Base-by-base conservation (phyloP, 2,797 vertebrate genomes). In the Acipenser ruthenus region DNA sequence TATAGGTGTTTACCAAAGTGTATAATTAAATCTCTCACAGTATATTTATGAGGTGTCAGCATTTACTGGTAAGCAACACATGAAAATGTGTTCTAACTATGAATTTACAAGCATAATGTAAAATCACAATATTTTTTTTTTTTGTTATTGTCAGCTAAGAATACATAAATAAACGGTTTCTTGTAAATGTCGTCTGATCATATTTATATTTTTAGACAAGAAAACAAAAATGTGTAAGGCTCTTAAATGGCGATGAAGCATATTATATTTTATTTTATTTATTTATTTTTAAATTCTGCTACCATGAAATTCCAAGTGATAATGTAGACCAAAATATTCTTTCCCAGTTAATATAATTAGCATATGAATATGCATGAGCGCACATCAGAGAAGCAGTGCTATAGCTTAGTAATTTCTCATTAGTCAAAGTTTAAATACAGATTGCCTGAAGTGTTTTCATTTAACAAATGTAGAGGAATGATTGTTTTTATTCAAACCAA, bases 261-360 rank as follows among this genome's bases (percentile, higher is more conserved):
- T 11, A 10, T 8, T 8, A 37, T 37, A 0, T 37, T 37, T 37
- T 2, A 18, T 18, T 18, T 18, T 3, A 37, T 37, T 37, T 37
- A 37, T 49, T 49, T 62, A 47, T 50, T 55, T 53, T 62, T 53
- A 6, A 12, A 49, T 67, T 23, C 52, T 10, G 50, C 8, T 65
- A 23, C 50, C 11, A 23, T 65, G 50, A n/a, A 65, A 65, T 56
- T 56, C 7, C 49, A 62, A 62, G 55, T 23, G 9, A 67, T 53
- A 53, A 62, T 67, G 60, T 62, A 52, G 60, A 49, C 60, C 51
- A 53, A 62, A 67, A 62, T 62, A 50, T 67, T 56, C 15, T 50
- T 62, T 67, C 52, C 2, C 37, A 52, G 52, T 47, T 65, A 56
- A 65, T 65, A 53, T 63, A 12, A 67, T 67, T 67, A 67, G 66